Base-by-base conservation (phyloP, 2,888 invertebrate genomes). In the Amphipyra berbera region DNA sequence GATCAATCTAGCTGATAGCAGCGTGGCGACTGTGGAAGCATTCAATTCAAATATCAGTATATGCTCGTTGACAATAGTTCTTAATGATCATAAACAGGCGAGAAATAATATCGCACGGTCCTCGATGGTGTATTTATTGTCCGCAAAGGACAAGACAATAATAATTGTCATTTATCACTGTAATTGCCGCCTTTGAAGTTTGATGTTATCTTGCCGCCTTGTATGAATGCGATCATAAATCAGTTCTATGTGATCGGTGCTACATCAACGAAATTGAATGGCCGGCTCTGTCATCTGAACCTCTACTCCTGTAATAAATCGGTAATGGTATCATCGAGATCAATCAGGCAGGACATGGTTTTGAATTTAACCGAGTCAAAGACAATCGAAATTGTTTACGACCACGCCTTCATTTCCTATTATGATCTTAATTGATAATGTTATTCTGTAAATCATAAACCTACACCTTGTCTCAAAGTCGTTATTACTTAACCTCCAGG, bases 151-250 rank as follows among this genome's bases (percentile, higher is more conserved):
- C 93, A 92, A 91, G 88, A 92, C 93, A 92, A 93, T 71, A 71
- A 71, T 71, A 67, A 71, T 93, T 90, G 93, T 92, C 92, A 91
- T 94, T 93, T 93, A 94, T 94, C 93, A 93, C 84, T 83, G 86
- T 89, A 91, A 91, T 90, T 90, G 89, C 91, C 91, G 93, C 92
- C 91, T 94, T 94, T 93, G 94, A 93, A 90, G 90, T 92, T 72
- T 86, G 91, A 92, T 91, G 85, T 88, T 93, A 93, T 93, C 93
- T 90, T 79, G 86, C 87, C 88, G 89, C 84, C 84, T 84, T 81
- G 81, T 80, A 81, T 83, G 85, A 88, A 85, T 84, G 82, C 79
- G 79, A 86, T 85, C 82, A 88, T 88, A 88, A 87, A 90, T 87
- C 87, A 85, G 68, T 79, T 79, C 78, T 81, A 77, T 75, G 75